A percentile compares a stretch with the other conserved stretches of the same genome.
These are phyloP conservation scores for Euleptes europaea DNA, from an alignment of 2,113 vertebrate species.

Conservation along the genomic window DNA sequence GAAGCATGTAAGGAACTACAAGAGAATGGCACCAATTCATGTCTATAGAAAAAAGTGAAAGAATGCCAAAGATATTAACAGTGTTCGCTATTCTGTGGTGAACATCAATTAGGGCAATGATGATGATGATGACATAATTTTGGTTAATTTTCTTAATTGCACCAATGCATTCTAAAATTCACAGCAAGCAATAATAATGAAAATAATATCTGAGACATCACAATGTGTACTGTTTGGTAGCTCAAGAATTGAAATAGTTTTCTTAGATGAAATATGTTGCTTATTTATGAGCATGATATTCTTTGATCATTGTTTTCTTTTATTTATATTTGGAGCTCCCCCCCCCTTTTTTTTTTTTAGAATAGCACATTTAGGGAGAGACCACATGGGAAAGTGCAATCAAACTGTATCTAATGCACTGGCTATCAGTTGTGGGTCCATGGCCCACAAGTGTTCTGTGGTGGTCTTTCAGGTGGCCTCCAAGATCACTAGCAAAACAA, in stretches of 20 bases:
- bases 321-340: neutral
- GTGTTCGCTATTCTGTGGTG: conserved; percentile 2
- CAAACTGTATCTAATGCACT: neutral
- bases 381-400: neutral
- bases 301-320: neutral
- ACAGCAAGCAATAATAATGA: neutral
- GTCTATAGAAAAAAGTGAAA: conserved; percentile 4
- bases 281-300: fast-evolving
- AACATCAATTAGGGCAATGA: neutral
- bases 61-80: neutral
- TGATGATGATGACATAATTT: neutral
- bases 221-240: neutral
- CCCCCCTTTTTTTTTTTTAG: neutral
- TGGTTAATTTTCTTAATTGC: neutral
- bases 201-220: fast-evolving
- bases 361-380: neutral
- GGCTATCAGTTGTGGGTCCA: neutral
- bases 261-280: neutral
- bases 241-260: neutral
- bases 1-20: neutral
- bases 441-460: neutral
- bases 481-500: neutral
- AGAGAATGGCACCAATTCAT: neutral
- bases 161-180: neutral
- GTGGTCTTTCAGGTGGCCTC: neutral